Evolutionary conservation across 2,113 vertebrate genomes (phyloP).

Genomic region (Eretmochelys imbricata): DNA sequence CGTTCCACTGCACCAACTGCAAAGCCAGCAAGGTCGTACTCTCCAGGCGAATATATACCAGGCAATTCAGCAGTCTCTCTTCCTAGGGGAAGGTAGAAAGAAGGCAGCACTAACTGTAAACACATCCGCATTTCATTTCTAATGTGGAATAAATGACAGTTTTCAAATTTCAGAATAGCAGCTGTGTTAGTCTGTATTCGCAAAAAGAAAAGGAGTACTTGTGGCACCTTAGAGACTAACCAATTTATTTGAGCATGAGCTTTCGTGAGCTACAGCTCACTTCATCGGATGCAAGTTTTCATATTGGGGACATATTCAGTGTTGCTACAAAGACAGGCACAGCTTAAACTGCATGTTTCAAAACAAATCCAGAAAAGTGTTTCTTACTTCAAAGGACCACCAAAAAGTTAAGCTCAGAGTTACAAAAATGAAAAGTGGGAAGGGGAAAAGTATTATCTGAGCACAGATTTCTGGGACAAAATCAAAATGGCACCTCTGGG

Average conservation of each 20-base stretch:
- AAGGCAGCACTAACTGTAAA: neutral
- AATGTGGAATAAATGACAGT: neutral
- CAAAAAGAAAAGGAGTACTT: too few species aligned
- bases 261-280: too few species aligned
- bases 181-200: too few species aligned
- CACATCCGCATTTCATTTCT: neutral
- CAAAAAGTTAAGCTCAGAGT: neutral
- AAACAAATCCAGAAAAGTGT: neutral
- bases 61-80: constrained; percentile 82
- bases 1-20: constrained; percentile 86
- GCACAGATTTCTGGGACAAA: neutral
- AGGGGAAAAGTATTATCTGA: neutral
- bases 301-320: neutral
- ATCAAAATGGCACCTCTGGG: neutral
- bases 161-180: neutral
- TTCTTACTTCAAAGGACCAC: neutral
- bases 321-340: neutral
- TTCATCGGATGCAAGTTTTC: neutral
- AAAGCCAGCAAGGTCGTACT: constrained; percentile 87
- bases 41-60: constrained; percentile 71
- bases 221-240: too few species aligned
- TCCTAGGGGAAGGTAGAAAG: constrained; percentile 68
- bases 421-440: neutral
- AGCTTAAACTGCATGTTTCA: neutral
- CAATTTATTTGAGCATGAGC: too few species aligned